Percentiles rank a stretch among this genome's conserved stretches.
Evolutionary conservation across 2,888 invertebrate species (phyloP).

Genomic region (Thymelicus acteon): DNA sequence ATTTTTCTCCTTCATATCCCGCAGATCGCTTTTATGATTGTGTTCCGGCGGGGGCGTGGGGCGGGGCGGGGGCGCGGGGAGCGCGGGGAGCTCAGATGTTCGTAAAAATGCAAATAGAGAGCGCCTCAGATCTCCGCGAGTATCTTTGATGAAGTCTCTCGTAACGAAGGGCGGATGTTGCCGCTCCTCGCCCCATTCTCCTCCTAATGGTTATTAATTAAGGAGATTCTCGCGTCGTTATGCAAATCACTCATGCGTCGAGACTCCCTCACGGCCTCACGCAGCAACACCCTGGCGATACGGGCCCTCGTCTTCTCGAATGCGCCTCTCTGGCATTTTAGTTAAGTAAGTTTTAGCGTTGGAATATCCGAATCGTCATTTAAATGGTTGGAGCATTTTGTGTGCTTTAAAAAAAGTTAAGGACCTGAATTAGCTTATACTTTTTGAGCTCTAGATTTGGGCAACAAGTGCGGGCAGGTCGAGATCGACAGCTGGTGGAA

Average conservation of each 20-base stretch:
- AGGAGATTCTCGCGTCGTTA: slow-evolving; percentile 27
- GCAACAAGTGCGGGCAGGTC: no score
- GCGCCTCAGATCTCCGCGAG: slow-evolving; percentile 12
- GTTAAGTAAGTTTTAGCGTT: no score
- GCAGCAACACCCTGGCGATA: background rate
- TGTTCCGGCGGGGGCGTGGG: slow-evolving; percentile 11
- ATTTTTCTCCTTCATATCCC: slow-evolving; percentile 34
- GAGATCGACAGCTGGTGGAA: no score
- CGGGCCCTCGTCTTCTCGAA: background rate
- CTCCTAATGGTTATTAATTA: slow-evolving; percentile 35
- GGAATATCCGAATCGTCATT: no score
- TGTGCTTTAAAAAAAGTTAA: no score
- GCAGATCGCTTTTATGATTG: slow-evolving; percentile 28
- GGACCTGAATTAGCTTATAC: no score
- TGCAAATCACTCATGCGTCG: slow-evolving; percentile 24
- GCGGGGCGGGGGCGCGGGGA: slow-evolving; percentile 6
- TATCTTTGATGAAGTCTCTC: slow-evolving; percentile 31
- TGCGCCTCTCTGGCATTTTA: background rate
- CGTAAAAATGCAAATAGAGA: slow-evolving; percentile 35
- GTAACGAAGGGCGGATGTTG: slow-evolving; percentile 24
- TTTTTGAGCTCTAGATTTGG: no score
- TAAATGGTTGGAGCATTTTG: no score
- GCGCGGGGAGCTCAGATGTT: slow-evolving; percentile 16
- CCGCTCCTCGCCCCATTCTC: slow-evolving; percentile 31
- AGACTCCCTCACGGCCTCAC: background rate